Conservation (phyloP, 2,797 vertebrate genomes). For the Orestias chungarensis region DNA sequence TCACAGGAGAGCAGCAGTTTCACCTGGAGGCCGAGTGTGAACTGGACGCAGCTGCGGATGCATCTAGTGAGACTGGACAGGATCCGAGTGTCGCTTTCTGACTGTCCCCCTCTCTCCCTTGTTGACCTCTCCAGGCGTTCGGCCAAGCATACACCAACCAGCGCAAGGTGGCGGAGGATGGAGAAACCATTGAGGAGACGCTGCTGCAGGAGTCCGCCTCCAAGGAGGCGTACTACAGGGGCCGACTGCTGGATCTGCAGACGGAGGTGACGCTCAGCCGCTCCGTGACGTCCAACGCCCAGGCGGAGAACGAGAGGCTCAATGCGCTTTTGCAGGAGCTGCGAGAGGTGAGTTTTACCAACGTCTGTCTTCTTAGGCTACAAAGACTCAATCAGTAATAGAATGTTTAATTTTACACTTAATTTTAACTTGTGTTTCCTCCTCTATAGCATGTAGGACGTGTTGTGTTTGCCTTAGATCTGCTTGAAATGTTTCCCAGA, state of each 20-base stretch:
- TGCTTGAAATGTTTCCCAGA: too few species aligned
- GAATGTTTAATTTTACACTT: too few species aligned
- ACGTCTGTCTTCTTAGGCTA: too few species aligned
- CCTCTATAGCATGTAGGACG: too few species aligned
- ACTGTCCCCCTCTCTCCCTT: slow-evolving; percentile 5
- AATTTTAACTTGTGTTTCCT: too few species aligned
- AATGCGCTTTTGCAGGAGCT: slow-evolving; percentile 86
- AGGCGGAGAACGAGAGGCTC: slow-evolving; percentile 91
- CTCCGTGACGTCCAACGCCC: slow-evolving; percentile 85
- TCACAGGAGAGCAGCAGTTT: slow-evolving; percentile 19
- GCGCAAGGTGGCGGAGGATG: slow-evolving; percentile 96
- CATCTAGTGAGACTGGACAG: slow-evolving; percentile 18
- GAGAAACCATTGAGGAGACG: slow-evolving; percentile 93
- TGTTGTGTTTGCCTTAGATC: too few species aligned
- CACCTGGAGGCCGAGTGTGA: background rate
- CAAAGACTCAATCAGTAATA: too few species aligned
- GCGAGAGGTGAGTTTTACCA: slow-evolving; percentile 86
- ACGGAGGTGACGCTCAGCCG: slow-evolving; percentile 88
- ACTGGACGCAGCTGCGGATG: slow-evolving; percentile 14
- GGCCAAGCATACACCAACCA: slow-evolving; percentile 95
- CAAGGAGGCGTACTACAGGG: slow-evolving; percentile 93
- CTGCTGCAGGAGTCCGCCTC: slow-evolving; percentile 95
- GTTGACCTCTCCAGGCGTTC: slow-evolving; percentile 84
- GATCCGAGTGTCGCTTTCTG: slow-evolving; percentile 13
- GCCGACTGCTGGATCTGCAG: slow-evolving; percentile 92